Conservation (phyloP, 2,888 invertebrate species). For the Cheilosia grossa region DNA sequence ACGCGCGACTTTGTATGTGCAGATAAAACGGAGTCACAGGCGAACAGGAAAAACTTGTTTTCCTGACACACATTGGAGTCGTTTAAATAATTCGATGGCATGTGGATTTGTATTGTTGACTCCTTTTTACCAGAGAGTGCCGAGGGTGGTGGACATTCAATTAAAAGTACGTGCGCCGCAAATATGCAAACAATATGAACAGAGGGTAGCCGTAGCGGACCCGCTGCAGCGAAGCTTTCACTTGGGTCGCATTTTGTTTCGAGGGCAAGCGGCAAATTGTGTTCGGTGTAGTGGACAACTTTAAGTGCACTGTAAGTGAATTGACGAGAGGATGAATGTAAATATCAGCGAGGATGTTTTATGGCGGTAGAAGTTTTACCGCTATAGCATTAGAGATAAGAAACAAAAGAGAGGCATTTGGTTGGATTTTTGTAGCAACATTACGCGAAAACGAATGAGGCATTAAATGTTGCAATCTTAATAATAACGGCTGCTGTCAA, state of each 20-base stretch:
- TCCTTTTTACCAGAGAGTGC: background rate
- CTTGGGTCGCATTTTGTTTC: conserved; percentile 18
- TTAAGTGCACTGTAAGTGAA: background rate
- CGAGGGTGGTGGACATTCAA: background rate
- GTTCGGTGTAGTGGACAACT: conserved; percentile 12
- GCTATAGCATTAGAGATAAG: too few relatives aligned
- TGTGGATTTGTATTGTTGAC: conserved; percentile 34
- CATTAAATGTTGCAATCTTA: too few relatives aligned
- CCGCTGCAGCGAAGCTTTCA: background rate
- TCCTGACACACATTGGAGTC: conserved; percentile 21
- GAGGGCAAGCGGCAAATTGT: conserved; percentile 16
- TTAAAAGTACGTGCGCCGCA: conserved; percentile 13
- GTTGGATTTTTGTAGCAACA: too few relatives aligned
- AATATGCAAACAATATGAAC: conserved; percentile 7
- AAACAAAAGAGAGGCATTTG: too few relatives aligned
- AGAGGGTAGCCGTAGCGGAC: conserved; percentile 7
- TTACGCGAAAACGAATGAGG: too few relatives aligned
- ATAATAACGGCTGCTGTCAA: too few relatives aligned
- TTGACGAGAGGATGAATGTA: background rate
- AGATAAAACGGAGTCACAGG: background rate
- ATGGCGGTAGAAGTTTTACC: background rate
- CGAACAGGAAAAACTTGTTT: conserved; percentile 1
- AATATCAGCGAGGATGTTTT: background rate
- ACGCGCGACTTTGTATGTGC: background rate
- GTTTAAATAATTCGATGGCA: conserved; percentile 35